Percentiles rank a stretch among this genome's conserved stretches.
These are phyloP conservation scores for Dromiciops gliroides DNA, from an alignment of 2,113 vertebrate genomes.

Conservation along the genomic window DNA sequence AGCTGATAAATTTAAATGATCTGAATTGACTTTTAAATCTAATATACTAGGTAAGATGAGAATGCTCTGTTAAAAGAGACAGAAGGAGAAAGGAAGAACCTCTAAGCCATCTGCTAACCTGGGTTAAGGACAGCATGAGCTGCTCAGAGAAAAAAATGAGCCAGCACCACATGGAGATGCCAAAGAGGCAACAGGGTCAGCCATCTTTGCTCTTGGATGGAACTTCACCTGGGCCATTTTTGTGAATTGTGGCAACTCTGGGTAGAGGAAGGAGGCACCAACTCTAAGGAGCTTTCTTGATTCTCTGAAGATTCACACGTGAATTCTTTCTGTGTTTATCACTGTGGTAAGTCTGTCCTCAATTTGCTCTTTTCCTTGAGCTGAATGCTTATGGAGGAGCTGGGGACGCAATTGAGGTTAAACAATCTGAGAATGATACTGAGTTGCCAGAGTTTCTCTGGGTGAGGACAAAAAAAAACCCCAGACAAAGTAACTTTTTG, in stretches of 20 bases:
- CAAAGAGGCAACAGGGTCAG: background rate
- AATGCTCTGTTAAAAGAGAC: background rate
- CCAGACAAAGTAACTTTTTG: too few species aligned
- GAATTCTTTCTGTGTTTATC: background rate
- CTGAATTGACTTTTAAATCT: slow-evolving; percentile 25
- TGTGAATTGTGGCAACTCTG: background rate
- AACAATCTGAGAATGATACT: background rate
- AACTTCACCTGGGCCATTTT: background rate
- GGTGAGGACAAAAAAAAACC: too few species aligned
- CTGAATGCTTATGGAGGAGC: background rate
- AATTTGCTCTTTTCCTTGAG: background rate
- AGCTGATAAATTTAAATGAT: background rate
- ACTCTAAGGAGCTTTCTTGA: background rate
- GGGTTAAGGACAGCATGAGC: background rate
- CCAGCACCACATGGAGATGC: background rate
- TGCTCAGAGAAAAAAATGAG: background rate
- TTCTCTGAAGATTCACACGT: background rate
- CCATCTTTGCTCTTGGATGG: background rate
- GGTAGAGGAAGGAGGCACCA: background rate
- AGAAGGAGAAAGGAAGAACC: background rate
- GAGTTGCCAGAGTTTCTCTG: background rate
- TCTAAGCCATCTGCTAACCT: background rate
- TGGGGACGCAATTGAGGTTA: background rate
- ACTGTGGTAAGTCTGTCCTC: background rate
- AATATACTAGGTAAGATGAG: background rate